Conservation (phyloP, 2,113 vertebrate genomes). For the Burhinus bistriatus region DNA sequence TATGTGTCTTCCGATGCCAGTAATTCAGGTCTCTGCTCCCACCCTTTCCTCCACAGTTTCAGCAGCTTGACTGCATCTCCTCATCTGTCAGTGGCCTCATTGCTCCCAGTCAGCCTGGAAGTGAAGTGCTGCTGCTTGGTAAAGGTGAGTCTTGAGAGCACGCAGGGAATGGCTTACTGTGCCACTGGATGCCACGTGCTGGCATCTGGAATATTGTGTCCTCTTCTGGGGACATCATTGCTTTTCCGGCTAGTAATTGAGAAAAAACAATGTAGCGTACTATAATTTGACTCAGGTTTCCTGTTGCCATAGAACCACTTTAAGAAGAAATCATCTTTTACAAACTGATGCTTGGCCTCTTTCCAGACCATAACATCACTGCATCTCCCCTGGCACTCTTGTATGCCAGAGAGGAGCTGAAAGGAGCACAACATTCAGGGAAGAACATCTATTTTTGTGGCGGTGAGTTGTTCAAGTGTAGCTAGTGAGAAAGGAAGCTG, state of each 20-base stretch:
- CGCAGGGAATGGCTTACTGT: fast-evolving
- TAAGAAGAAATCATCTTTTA: neutral
- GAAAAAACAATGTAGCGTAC: neutral
- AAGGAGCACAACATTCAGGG: neutral
- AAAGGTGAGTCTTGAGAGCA: neutral
- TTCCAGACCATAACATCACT: neutral
- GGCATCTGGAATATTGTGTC: neutral
- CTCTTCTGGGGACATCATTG: neutral
- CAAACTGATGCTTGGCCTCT: constrained; percentile 1
- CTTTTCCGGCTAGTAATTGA: neutral
- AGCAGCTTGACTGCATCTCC: neutral
- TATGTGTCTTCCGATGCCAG: neutral
- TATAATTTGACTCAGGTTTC: neutral
- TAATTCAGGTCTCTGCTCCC: neutral
- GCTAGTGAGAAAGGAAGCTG: neutral
- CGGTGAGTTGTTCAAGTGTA: neutral
- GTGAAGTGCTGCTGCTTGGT: neutral
- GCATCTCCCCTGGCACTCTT: neutral
- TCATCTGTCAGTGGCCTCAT: neutral
- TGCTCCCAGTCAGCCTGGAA: neutral
- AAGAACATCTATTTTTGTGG: neutral
- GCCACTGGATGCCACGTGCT: neutral
- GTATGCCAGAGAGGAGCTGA: neutral
- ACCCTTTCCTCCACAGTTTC: neutral
- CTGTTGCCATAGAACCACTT: constrained; percentile 26